Conservation (phyloP, 2,113 vertebrate genomes). For the Diglossa brunneiventris region DNA sequence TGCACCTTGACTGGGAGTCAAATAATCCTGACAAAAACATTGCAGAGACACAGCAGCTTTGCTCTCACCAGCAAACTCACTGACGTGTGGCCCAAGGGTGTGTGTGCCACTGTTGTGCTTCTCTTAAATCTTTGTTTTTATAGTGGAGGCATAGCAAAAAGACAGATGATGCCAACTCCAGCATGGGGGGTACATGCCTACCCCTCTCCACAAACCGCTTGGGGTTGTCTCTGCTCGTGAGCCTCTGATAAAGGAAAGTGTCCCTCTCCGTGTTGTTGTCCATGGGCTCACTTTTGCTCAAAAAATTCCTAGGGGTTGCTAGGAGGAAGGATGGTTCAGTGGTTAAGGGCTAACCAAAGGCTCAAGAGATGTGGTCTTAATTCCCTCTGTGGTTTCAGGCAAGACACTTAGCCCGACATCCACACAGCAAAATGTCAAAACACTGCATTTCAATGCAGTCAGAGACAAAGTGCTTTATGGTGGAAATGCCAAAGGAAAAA, state of each 20-base stretch:
- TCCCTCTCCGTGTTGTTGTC: neutral
- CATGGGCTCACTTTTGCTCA: neutral
- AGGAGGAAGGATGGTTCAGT: neutral
- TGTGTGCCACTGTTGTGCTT: neutral
- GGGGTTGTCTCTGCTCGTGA: neutral
- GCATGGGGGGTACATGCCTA: fast-evolving
- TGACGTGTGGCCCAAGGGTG: neutral
- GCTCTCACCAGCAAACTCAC: neutral
- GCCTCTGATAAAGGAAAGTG: neutral
- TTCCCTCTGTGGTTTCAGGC: slow-evolving; percentile 32
- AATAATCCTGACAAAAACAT: slow-evolving; percentile 55
- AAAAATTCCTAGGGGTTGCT: neutral
- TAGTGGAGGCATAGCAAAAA: neutral
- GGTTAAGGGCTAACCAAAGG: neutral
- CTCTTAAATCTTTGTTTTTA: slow-evolving; percentile 12
- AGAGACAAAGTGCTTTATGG: neutral
- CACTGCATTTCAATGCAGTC: neutral
- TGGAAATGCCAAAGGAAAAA: slow-evolving; percentile 23
- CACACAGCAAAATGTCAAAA: slow-evolving; percentile 24
- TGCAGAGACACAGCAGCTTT: slow-evolving; percentile 4
- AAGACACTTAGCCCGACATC: neutral
- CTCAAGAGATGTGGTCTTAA: neutral
- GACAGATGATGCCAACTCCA: neutral
- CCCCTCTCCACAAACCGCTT: neutral
- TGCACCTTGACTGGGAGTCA: slow-evolving; percentile 38